Conservation (phyloP, 2,888 invertebrate species). For the Hecatera dysodea region DNA sequence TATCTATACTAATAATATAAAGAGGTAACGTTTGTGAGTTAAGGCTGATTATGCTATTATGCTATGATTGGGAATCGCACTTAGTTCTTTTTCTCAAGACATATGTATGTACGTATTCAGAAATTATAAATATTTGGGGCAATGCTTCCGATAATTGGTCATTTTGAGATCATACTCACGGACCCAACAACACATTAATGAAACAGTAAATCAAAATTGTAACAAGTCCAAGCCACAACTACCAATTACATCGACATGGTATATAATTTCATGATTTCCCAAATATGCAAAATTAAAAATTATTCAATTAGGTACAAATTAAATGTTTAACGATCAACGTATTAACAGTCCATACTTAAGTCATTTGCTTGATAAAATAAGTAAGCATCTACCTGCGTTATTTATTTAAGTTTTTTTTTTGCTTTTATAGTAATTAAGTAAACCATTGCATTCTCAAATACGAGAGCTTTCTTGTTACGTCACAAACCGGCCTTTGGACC, state of each 20-base stretch:
- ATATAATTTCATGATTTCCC: constrained; percentile 55
- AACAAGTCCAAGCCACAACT: constrained; percentile 36
- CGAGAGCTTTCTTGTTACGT: constrained; percentile 72
- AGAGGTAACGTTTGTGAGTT: too few species aligned
- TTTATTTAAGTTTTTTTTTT: constrained; percentile 53
- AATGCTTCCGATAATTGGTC: constrained; percentile 7
- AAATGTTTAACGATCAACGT: constrained; percentile 50
- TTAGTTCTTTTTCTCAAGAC: background rate
- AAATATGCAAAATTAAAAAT: constrained; percentile 52
- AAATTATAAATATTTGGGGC: constrained; percentile 10
- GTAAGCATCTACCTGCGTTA: constrained; percentile 25
- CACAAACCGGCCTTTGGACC: constrained; percentile 69
- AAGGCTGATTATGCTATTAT: background rate
- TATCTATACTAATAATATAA: too few species aligned
- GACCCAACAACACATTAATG: constrained; percentile 13
- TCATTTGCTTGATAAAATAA: constrained; percentile 60
- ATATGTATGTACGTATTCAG: background rate
- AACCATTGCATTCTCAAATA: constrained; percentile 72
- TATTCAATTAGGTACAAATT: constrained; percentile 62
- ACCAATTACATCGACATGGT: constrained; percentile 56
- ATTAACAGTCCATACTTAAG: constrained; percentile 60
- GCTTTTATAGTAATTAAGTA: constrained; percentile 67
- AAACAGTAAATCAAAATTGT: constrained; percentile 56
- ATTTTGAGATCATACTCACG: constrained; percentile 12
- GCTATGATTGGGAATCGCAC: background rate